phyloP scores from a whole-genome alignment of 1,140 invertebrate genomes.

The Chironomus tepperi region DNA sequence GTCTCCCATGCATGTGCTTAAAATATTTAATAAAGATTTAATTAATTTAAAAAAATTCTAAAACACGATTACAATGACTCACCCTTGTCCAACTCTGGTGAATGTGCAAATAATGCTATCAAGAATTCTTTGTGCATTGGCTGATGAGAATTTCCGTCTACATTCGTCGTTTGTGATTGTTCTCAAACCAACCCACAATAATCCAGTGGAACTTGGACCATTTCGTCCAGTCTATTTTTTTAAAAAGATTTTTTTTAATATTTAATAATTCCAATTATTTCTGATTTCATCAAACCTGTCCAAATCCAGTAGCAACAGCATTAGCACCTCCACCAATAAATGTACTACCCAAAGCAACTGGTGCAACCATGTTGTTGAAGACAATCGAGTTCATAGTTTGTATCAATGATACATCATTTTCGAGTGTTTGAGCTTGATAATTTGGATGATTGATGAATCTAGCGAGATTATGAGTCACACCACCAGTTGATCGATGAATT shows the following conservation, averaged over 20 bases:
- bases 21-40: too few species aligned
- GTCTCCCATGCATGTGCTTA: neutral
- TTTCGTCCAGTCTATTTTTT: neutral
- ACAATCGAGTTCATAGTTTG: neutral
- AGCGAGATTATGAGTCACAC: neutral
- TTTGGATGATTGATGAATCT: neutral
- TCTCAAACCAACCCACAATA: neutral
- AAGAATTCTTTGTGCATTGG: neutral
- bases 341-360: neutral
- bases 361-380: neutral
- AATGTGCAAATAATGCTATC: neutral
- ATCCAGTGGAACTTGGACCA: neutral
- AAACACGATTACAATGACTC: neutral
- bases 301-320: neutral
- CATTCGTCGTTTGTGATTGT: neutral
- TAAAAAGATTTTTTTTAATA: too few species aligned
- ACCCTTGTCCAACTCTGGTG: slow-evolving; percentile 2
- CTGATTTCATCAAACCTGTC: neutral
- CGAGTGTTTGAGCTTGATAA: neutral
- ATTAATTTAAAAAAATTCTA: neutral
- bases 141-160: neutral
- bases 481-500: neutral
- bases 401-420: neutral
- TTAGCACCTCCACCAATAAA: neutral
- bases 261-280: too few species aligned